Conservation (phyloP, 2,113 vertebrate genomes). For the Petromus typicus region DNA sequence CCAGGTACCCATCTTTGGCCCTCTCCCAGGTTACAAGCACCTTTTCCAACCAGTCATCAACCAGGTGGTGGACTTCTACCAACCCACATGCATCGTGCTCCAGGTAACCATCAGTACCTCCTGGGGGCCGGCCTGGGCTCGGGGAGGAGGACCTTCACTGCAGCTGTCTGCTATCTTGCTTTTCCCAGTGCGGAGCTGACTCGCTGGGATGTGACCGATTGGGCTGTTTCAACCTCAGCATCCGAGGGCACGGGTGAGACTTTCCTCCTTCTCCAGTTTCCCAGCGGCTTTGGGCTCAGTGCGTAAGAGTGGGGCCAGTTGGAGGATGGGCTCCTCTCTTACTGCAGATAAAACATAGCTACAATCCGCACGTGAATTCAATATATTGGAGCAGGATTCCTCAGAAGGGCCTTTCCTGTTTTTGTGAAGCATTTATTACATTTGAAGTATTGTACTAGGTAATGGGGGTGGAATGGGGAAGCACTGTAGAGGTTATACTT, state of each 20-base stretch:
- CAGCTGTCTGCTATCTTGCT: conserved; percentile 35
- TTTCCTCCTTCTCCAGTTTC: conserved; percentile 40
- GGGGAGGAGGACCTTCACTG: neutral
- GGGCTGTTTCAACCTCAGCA: conserved; percentile 99
- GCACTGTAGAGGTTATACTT: neutral
- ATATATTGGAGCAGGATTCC: neutral
- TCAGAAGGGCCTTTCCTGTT: neutral
- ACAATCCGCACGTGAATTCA: conserved; percentile 23
- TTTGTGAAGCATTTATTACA: neutral
- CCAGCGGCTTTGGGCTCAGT: neutral
- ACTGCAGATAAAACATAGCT: conserved; percentile 22
- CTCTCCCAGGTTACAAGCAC: conserved; percentile 95
- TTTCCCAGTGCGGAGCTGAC: conserved; percentile 95
- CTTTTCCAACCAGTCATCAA: conserved; percentile 99
- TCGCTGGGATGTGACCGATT: conserved; percentile 97
- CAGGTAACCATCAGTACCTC: conserved; percentile 89
- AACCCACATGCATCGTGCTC: conserved; percentile 98
- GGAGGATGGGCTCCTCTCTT: neutral
- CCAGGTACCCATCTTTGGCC: conserved; percentile 74
- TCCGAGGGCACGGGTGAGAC: conserved; percentile 97
- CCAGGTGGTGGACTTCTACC: conserved; percentile 99
- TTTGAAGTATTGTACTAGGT: neutral
- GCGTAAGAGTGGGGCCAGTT: neutral
- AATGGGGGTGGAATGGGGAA: neutral
- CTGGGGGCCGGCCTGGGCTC: neutral